These are phyloP conservation scores for Microcebus murinus DNA, from an alignment of 2,113 vertebrate genomes.

Conservation along the genomic window DNA sequence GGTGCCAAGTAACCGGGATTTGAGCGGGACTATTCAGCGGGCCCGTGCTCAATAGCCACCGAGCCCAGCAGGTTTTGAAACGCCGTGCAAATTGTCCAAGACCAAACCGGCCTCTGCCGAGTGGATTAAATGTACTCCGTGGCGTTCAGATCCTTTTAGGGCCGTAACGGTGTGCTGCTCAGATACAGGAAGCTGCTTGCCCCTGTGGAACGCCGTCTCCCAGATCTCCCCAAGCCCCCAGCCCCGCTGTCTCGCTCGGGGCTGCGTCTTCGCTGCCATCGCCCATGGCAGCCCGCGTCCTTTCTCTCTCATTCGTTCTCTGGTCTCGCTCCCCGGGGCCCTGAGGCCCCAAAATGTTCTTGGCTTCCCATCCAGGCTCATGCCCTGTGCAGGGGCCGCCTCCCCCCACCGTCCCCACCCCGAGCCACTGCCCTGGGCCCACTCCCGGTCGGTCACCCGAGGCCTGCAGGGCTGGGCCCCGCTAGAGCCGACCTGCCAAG, in stretches of 20 bases:
- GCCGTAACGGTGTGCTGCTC: fast-evolving
- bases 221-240: neutral
- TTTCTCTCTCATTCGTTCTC: neutral
- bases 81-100: neutral
- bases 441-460: neutral
- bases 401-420: neutral
- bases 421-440: neutral
- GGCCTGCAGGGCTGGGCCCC: neutral
- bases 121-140: neutral
- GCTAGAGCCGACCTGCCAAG: too few relatives aligned
- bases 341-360: neutral
- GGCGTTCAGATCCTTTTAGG: neutral
- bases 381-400: fast-evolving
- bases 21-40: neutral
- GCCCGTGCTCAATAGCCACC: fast-evolving
- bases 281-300: fast-evolving
- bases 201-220: neutral
- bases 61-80: neutral
- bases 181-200: fast-evolving
- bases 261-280: neutral
- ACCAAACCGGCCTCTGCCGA: neutral
- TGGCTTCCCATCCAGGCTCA: neutral
- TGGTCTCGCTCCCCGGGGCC: fast-evolving
- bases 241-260: fast-evolving
- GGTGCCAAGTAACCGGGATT: fast-evolving